Conservation (phyloP, 2,797 vertebrate species). For the Harpagifer antarcticus region DNA sequence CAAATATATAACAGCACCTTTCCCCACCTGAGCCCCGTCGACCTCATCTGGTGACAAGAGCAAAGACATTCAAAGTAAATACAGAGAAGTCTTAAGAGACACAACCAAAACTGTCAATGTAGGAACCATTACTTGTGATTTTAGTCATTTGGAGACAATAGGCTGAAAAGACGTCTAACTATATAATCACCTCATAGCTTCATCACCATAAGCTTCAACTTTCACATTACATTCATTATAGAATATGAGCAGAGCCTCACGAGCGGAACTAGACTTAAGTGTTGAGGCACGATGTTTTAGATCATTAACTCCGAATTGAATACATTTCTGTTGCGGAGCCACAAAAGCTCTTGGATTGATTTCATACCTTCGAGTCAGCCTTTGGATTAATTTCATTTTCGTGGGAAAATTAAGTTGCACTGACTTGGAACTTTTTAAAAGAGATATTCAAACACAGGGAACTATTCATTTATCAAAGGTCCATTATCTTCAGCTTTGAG, state of each 20-base stretch:
- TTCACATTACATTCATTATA: no score
- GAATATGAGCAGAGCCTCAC: constrained; percentile 9
- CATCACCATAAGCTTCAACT: background rate
- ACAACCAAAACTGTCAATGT: background rate
- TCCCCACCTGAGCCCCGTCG: background rate
- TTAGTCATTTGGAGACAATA: background rate
- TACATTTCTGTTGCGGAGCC: constrained; percentile 24
- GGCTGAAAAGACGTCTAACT: background rate
- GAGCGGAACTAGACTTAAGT: constrained; percentile 8
- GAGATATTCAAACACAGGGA: constrained; percentile 46
- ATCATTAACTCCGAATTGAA: constrained; percentile 47
- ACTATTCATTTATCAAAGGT: constrained; percentile 34
- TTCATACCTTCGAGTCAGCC: constrained; percentile 27
- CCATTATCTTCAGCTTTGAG: constrained; percentile 16
- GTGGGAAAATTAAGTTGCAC: constrained; percentile 40
- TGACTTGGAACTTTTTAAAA: constrained; percentile 41
- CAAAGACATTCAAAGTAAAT: background rate
- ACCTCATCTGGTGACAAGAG: background rate
- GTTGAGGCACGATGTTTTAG: constrained; percentile 30
- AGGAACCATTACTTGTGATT: background rate
- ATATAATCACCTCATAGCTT: no score
- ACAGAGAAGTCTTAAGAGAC: no score
- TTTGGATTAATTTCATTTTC: constrained; percentile 20
- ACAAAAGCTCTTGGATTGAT: constrained; percentile 39
- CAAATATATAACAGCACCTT: background rate